Conservation (phyloP, 2,797 vertebrate genomes). For the Discoglossus pictus region DNA sequence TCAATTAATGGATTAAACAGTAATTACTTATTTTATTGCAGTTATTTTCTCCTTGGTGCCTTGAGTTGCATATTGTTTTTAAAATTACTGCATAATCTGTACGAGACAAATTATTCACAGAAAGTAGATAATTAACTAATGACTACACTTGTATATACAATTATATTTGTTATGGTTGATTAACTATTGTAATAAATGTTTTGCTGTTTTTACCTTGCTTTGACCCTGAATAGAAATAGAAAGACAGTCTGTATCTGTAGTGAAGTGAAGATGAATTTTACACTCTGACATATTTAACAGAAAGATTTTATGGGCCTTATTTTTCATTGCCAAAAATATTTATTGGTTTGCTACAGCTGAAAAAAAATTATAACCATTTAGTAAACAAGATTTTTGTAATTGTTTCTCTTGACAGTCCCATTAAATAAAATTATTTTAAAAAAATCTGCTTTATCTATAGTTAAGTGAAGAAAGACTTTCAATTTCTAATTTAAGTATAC, state of each 20-base stretch:
- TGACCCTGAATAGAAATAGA: constrained; percentile 58
- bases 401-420: no score
- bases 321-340: no score
- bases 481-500: no score
- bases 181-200: constrained; percentile 71
- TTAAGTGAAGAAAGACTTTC: no score
- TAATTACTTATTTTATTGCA: background rate
- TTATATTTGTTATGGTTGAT: constrained; percentile 73
- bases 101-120: constrained; percentile 66
- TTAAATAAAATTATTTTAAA: no score
- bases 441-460: no score
- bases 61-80: constrained; percentile 59
- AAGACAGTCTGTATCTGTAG: constrained; percentile 41
- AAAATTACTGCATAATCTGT: constrained; percentile 59
- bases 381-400: no score
- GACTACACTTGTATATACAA: constrained; percentile 73
- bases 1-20: no score
- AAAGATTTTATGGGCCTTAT: constrained; percentile 54
- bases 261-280: constrained; percentile 54
- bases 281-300: constrained; percentile 53
- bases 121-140: constrained; percentile 77
- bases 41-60: constrained; percentile 33
- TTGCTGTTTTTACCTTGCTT: constrained; percentile 59
- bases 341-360: constrained; percentile 60
- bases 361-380: constrained; percentile 57